Base-by-base conservation (phyloP, 2,113 vertebrate genomes). In the Nothoprocta pentlandii region DNA sequence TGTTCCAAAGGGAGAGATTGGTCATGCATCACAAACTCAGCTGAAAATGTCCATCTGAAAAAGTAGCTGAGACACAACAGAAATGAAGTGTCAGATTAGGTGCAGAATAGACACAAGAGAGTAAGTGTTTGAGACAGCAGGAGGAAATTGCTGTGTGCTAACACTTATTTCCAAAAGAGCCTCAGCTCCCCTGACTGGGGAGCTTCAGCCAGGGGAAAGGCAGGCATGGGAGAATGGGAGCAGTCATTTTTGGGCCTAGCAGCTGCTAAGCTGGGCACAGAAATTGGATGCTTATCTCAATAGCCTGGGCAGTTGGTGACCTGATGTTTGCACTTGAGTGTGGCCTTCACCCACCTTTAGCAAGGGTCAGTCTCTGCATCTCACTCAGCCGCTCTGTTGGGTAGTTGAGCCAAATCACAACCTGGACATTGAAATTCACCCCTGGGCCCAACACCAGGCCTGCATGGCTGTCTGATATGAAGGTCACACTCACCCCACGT, bases 261-360 rank as follows among this genome's bases (percentile, higher is more conserved):
- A 70, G 6, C 3, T 5, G 5, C 32, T 28, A 28, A 80, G 7
- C 3, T 41, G 19, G 14, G 77, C 10, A 19, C 4, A 16, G 3
- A 20, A 42, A 17, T 17, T 0, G 2, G 74, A 10, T 7, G 1
- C 34, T 11, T 66, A 51, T 21, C 20, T 22, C 66, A 86, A 1
- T 10, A 36, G 20, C 1, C 1, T 21, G 74, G 49, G 39, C 13
- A 28, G 7, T 30, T 83, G 46, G 12, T 63, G 82, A 20, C 32
- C 25, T n/a, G 36, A 10, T 2, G 7, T 42, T 41, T 58, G 23
- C 36, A 56, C 51, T 39, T 36, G 21, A 28, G 26, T 21, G 39
- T 82, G 70, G 67, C 19, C 21, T 58, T 14, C 22, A 47, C 7
- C 30, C 56, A 41, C 13, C 7, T 15, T 26, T 15, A 30, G 1